Percentiles rank a stretch among this genome's conserved stretches.
phyloP scores from a whole-genome alignment of 2,113 vertebrate genomes.

The Chionomys nivalis region DNA sequence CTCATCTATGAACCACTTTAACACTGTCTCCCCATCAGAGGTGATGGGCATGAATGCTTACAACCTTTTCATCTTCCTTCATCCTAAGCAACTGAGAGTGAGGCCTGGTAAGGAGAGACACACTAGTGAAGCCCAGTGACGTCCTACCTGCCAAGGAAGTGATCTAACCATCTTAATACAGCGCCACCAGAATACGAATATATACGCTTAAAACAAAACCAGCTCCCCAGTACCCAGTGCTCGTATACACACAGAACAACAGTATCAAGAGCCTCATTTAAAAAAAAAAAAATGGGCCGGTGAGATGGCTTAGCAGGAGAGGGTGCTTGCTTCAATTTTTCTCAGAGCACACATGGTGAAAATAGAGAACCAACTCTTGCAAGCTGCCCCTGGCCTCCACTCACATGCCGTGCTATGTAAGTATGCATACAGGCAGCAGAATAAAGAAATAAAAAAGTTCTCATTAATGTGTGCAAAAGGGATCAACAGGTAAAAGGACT shows the following conservation, averaged over 20 bases:
- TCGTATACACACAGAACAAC: rapidly evolving
- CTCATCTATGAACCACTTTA: neutral
- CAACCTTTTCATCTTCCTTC: neutral
- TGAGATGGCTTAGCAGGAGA: neutral
- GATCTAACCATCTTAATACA: no score
- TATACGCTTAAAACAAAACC: neutral
- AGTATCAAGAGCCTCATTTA: neutral
- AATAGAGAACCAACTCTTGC: neutral
- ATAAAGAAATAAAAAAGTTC: neutral
- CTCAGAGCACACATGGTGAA: neutral
- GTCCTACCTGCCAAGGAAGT: neutral
- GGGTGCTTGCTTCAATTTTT: no score
- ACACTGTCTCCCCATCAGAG: neutral
- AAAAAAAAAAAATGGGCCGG: neutral
- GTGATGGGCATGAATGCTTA: neutral
- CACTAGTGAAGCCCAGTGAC: no score
- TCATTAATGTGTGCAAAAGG: neutral
- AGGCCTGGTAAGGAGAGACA: neutral
- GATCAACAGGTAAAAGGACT: neutral
- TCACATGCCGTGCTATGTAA: neutral
- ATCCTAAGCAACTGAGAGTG: neutral
- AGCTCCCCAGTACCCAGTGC: rapidly evolving
- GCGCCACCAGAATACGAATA: rapidly evolving
- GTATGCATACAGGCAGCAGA: neutral
- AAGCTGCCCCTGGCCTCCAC: neutral